Evolutionary conservation across 2,113 vertebrate genomes (phyloP), one percentile per base, ranked within the genome.

Genomic region (Struthidea cinerea): DNA sequence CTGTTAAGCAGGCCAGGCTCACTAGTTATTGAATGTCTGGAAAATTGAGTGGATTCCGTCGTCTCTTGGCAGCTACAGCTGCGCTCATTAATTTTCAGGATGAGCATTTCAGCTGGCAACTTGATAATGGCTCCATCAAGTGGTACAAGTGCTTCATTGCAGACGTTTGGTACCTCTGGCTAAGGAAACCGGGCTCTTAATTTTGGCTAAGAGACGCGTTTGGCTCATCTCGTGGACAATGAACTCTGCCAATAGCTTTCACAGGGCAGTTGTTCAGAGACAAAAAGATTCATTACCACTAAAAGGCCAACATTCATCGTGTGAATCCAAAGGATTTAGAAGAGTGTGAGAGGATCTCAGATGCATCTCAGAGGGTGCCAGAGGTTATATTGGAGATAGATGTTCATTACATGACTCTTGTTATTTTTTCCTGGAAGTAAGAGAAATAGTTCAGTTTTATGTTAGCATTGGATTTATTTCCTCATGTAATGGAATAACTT

Each of bases 71-170:
- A 80, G n/a, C 61, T 73, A 3, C 39, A 70, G 37, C 23, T 16
- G 37, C 6, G 1, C 13, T 46, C 70, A 35, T 69, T 73, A 33
- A 65, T 90, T 91, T 85, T 73, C 26, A 16, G 42, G 20, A 5
- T 4, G 18, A 33, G 6, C 3, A 5, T 59, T 90, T 82, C 24
- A 73, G 16, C 61, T 37, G 78, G 61, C 46, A 39, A 89, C 74
- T 94, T 87, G 50, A 30, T 91, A 83, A 94, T 26, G 53, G 41
- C 87, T 87, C 78, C 94, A 94, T 95, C 84, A 65, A 83, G 87
- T 28, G 84, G 67, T 28, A 30, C 15, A 42, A 65, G 5, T 19
- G 11, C 17, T 84, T 47, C 67, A 70, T 11, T 55, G 30, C 46
- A 3, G 21, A 30, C 7, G 11, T 63, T 83, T 55, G 16, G 9